Conservation (phyloP, 2,888 invertebrate species). For the Acanthopleura granulata region DNA sequence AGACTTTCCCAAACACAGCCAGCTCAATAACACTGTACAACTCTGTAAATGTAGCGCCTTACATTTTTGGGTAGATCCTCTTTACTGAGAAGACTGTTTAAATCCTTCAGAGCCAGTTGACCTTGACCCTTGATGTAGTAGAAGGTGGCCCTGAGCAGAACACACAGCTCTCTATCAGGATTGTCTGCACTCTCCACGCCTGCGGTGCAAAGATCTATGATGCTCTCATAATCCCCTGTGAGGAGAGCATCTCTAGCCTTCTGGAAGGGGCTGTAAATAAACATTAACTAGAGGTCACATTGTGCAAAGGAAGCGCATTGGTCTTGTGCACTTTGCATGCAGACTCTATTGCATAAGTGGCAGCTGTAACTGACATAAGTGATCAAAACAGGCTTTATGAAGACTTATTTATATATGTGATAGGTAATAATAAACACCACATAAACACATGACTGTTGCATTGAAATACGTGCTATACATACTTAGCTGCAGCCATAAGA, state of each 20-base stretch:
- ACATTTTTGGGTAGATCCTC: conserved; percentile 69
- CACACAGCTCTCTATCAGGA: conserved; percentile 72
- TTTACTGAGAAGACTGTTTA: conserved; percentile 70
- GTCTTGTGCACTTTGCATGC: too few relatives aligned
- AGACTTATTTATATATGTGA: too few relatives aligned
- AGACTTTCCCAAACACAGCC: too few relatives aligned
- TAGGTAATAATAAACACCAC: too few relatives aligned
- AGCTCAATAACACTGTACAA: too few relatives aligned
- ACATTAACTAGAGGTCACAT: background rate
- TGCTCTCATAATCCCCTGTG: conserved; percentile 81
- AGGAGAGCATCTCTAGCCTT: conserved; percentile 81
- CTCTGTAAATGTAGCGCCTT: conserved; percentile 19
- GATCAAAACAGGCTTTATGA: too few relatives aligned
- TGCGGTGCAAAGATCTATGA: conserved; percentile 84
- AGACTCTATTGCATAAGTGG: too few relatives aligned
- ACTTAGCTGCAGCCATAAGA: too few relatives aligned
- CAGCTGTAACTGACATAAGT: too few relatives aligned
- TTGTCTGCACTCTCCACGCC: conserved; percentile 74
- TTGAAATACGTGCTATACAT: too few relatives aligned
- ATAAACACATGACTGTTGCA: too few relatives aligned
- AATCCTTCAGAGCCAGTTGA: conserved; percentile 71
- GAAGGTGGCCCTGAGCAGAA: conserved; percentile 86
- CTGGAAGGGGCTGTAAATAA: conserved; percentile 75
- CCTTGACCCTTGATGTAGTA: conserved; percentile 79
- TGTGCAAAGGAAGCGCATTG: too few relatives aligned